Evolutionary conservation across 2,888 invertebrate genomes (phyloP), one percentile per base, ranked within the genome.

Genomic region (Papilio elwesi): DNA sequence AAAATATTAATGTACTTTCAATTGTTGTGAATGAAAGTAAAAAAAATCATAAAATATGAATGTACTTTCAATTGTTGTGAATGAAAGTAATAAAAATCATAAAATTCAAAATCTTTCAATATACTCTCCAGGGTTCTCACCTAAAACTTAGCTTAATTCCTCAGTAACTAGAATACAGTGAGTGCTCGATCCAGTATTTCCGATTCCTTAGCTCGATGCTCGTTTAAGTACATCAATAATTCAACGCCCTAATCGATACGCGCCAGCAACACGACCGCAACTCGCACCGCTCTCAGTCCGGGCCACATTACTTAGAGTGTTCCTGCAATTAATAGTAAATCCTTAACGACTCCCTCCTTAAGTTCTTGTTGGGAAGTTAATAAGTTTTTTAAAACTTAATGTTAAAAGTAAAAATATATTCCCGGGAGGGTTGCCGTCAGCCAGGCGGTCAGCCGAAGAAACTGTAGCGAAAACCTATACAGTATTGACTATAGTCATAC

Each of bases 161-260:
- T 36, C 36, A 57, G 57, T 36, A 57, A 13, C 11, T 26, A 6
- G 57, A 13, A 36, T 36, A 57, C 57, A 55, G 57, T 57, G 10
- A 12, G 57, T 59, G 16, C 53, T 26, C 38, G 38, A 59, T n/a
- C 13, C 9, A 13, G 9, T 59, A 59, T 59, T 59, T 38, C 59
- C 38, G n/a, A 38, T 12, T 36, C 13, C 47, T 53, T 47, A 67
- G 55, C 66, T 66, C 43, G 53, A 11, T 52, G 16, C 51, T 66
- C 52, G 65, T 67, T 62, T 67, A 66, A 67, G 67, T 47, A 43
- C 67, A 67, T 67, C 67, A 67, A 67, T 67, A 67, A 67, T 67
- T 67, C 55, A 67, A 47, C 12, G 36, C 38, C 11, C 53, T 16
- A 53, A 67, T 53, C 67, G 53, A 67, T 67, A 55, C 53, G 15